Conservation (phyloP, 2,113 vertebrate genomes). For the Sinocyclocheilus rhinocerous region DNA sequence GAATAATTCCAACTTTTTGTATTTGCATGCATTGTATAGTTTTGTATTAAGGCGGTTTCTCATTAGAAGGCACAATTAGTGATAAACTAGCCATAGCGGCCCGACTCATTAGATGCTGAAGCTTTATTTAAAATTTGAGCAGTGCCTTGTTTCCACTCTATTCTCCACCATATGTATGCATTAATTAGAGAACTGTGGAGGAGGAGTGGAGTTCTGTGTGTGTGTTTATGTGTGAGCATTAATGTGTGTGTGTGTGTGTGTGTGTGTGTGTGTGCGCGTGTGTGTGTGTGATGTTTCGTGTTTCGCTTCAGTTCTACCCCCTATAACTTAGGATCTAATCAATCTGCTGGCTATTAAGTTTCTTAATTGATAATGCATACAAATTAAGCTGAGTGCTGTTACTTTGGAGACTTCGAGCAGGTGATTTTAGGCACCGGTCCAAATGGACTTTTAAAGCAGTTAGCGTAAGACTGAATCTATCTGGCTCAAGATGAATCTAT, state of each 20-base stretch:
- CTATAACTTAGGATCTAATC: conserved; percentile 99
- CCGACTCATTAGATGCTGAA: conserved; percentile 82
- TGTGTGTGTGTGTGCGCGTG: conserved; percentile 48
- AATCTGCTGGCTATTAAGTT: conserved; percentile 99
- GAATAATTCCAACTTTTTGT: conserved; percentile 52
- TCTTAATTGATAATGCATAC: conserved; percentile 99
- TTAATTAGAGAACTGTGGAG: conserved; percentile 94
- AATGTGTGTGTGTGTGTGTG: conserved; percentile 65
- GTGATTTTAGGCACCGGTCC: conserved; percentile 99
- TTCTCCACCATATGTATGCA: conserved; percentile 92
- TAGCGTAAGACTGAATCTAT: conserved; percentile 91
- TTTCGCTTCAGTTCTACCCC: conserved; percentile 99
- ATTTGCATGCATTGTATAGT: conserved; percentile 53
- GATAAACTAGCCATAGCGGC: conserved; percentile 82
- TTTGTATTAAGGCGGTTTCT: conserved; percentile 71
- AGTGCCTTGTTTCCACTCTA: conserved; percentile 86
- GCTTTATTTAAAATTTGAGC: conserved; percentile 88
- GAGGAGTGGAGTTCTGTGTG: conserved; percentile 87
- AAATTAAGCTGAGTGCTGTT: conserved; percentile 98
- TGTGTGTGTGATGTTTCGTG: conserved; percentile 88
- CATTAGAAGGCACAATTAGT: conserved; percentile 79
- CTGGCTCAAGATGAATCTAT: conserved; percentile 81
- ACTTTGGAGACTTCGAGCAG: conserved; percentile 96
- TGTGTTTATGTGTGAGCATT: conserved; percentile 41
- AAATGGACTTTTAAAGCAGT: conserved; percentile 99